Base-by-base conservation (phyloP, 2,113 vertebrate species). In the Falco punctatus region DNA sequence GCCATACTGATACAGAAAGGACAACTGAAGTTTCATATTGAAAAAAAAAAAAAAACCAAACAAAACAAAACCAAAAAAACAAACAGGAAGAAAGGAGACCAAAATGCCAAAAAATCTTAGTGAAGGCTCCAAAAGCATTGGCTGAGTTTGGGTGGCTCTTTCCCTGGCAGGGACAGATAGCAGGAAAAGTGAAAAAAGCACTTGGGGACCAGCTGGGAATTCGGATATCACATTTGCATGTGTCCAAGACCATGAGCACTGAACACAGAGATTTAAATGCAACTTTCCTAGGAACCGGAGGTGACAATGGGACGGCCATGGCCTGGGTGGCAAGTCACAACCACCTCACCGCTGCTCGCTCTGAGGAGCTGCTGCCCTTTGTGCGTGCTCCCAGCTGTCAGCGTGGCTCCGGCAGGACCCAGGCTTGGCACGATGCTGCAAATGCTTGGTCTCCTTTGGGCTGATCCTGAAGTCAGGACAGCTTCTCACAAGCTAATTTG, bases 361-460 rank as follows among this genome's bases (percentile, higher is more conserved):
- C 79, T 35, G 55, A 48, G n/a, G 71, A 86, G 24, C 57, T 70
- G 46, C 58, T 81, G 78, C 46, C 26, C 8, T 40, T 26, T 26
- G 13, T 4, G 5, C 11, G 42, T 27, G 20, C 7, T 54, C 46
- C n/a, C 1, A 2, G 40, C 33, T 75, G 18, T 38, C 51, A 33
- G 15, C 1, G 2, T 4, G 22, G 21, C 49, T 30, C 52, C 4
- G 3, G 69, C 27, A 57, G 28, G 55, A 51, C 48, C 55, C 1
- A 0, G 28, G 35, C 21, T 79, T 3, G 0, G 23, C 40, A 32
- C 0, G 0, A 57, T 2, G 4, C 46, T 93, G 35, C 28, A 75
- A 48, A 75, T 20, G 4, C 42, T 58, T 20, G 8, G 27, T 58
- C 20, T 80, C 21, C 77, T 67, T 58, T 71, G 67, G 40, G 26